Percentiles rank a stretch among this genome's conserved stretches.
Conservation (phyloP, 2,797 vertebrate genomes). For the Scolopax bukidnonensis region DNA sequence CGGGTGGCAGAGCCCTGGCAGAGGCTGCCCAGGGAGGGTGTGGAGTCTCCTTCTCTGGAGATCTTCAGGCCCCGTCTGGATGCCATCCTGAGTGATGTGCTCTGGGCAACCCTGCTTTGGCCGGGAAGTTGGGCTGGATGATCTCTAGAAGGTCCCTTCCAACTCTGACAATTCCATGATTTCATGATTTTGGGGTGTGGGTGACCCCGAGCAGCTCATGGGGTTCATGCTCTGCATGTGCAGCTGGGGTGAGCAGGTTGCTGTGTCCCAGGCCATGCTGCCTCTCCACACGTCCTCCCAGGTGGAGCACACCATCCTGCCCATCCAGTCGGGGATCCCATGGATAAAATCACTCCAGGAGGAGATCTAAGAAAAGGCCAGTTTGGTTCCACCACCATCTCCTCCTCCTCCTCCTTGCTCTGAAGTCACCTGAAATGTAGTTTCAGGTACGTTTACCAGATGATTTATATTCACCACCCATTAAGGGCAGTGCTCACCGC, state of each 20-base stretch:
- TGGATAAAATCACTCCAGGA: background rate
- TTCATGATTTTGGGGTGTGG: background rate
- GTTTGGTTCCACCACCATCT: background rate
- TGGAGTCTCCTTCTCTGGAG: too few species aligned
- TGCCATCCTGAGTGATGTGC: too few species aligned
- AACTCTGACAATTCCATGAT: too few species aligned
- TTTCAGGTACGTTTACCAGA: background rate
- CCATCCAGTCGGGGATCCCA: background rate
- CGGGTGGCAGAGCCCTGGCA: too few species aligned
- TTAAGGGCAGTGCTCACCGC: background rate
- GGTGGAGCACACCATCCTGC: background rate
- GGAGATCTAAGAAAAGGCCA: background rate
- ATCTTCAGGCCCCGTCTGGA: too few species aligned
- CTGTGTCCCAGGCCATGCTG: fast-evolving
- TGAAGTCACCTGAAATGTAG: background rate
- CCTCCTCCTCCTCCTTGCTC: background rate
- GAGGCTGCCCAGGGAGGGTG: too few species aligned
- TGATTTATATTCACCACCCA: background rate
- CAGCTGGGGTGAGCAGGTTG: fast-evolving
- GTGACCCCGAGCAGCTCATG: background rate
- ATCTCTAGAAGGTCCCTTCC: too few species aligned
- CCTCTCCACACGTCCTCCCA: fast-evolving
- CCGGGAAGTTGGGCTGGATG: too few species aligned
- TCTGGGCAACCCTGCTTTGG: too few species aligned
- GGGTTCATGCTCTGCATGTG: background rate